Percentiles rank a stretch among this genome's conserved stretches.
Conservation (phyloP, 92 coral and sea anemone genomes). For the Epizoanthus ramosus region DNA sequence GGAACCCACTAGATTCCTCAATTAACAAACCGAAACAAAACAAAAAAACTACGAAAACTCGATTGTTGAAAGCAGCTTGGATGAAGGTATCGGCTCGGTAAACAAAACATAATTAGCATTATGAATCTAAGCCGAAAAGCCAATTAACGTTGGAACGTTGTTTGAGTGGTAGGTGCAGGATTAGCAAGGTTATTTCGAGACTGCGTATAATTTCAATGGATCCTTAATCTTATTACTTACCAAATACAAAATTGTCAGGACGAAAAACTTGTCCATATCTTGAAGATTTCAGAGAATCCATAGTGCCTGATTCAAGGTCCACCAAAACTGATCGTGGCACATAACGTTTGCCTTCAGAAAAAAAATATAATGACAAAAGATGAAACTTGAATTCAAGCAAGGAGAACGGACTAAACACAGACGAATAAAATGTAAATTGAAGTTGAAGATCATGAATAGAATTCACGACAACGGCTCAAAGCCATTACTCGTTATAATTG, state of each 20-base stretch:
- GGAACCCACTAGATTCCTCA: neutral
- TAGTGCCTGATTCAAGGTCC: constrained; percentile 93
- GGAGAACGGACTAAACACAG: neutral
- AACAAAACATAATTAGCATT: neutral
- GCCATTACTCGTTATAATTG: neutral
- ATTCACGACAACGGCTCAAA: neutral
- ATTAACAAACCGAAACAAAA: neutral
- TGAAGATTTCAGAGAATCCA: constrained; percentile 89
- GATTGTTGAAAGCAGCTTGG: neutral
- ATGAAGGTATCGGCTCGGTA: neutral
- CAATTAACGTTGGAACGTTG: neutral
- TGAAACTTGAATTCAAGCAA: neutral
- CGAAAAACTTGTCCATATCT: constrained; percentile 81
- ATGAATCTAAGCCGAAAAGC: neutral
- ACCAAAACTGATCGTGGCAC: constrained; percentile 91
- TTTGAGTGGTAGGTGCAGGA: neutral
- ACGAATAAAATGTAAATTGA: neutral
- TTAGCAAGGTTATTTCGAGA: neutral
- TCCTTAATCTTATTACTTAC: constrained; percentile 53
- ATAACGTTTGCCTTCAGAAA: constrained; percentile 68
- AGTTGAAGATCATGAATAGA: neutral
- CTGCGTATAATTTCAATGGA: neutral
- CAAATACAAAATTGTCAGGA: constrained; percentile 93
- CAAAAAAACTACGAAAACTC: neutral
- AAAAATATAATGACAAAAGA: constrained; percentile 9